Conservation (phyloP, 2,113 vertebrate species). For the Gadus chalcogrammus region DNA sequence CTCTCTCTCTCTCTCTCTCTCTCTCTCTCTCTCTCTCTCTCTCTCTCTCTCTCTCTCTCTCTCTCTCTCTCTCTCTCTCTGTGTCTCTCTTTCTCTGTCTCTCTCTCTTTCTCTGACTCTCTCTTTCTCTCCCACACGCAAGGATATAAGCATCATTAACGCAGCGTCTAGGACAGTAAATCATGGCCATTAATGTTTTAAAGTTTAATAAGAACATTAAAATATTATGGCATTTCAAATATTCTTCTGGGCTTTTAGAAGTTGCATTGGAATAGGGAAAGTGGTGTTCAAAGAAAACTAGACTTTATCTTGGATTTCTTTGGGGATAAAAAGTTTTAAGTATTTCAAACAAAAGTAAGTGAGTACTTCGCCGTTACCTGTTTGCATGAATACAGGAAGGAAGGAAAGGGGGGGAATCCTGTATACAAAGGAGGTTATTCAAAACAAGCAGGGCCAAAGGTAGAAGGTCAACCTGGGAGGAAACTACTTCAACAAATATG, state of each 20-base stretch:
- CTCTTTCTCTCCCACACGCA: slow-evolving; percentile 10
- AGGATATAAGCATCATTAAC: slow-evolving; percentile 48
- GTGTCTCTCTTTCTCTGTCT: too few species aligned
- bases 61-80: too few species aligned
- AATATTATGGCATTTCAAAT: slow-evolving; percentile 7
- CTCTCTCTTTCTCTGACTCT: too few species aligned
- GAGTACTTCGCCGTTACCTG: too few species aligned
- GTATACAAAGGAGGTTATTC: slow-evolving; percentile 36
- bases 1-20: too few species aligned
- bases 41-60: too few species aligned
- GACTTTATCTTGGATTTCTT: too few species aligned
- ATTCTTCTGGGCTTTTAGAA: too few species aligned
- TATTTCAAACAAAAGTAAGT: neutral
- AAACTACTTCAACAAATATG: neutral
- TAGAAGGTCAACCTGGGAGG: neutral
- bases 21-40: too few species aligned
- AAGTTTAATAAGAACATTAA: slow-evolving; percentile 29
- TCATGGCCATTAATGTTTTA: slow-evolving; percentile 32
- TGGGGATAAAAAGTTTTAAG: neutral
- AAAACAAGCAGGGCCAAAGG: slow-evolving; percentile 5
- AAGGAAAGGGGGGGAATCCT: slow-evolving; percentile 11
- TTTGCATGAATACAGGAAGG: slow-evolving; percentile 14
- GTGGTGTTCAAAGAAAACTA: too few species aligned
- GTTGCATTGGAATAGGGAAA: too few species aligned
- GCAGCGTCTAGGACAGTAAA: slow-evolving; percentile 39